Percentiles rank a stretch among this genome's conserved stretches.
phyloP scores from a whole-genome alignment of 2,113 vertebrate species.

The Coregonus clupeaformis region DNA sequence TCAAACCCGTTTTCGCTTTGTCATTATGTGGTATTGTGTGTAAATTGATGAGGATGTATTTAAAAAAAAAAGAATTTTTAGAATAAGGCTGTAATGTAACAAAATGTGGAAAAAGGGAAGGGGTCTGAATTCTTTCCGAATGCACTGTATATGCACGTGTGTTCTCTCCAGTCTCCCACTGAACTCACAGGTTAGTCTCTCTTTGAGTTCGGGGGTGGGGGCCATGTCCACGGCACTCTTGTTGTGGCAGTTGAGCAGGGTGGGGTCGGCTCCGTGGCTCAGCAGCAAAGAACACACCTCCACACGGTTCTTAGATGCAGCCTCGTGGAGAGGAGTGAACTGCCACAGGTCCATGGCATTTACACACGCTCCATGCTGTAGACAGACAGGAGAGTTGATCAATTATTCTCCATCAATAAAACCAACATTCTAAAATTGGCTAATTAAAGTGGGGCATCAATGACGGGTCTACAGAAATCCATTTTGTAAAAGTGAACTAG shows the following conservation, averaged over 20 bases:
- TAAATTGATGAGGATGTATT: too few relatives aligned
- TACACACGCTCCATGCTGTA: slow-evolving; percentile 94
- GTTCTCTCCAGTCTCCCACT: not conserved
- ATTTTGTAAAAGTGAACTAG: not conserved
- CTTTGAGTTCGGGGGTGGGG: slow-evolving; percentile 92
- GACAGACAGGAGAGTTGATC: not conserved
- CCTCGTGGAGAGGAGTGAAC: slow-evolving; percentile 95
- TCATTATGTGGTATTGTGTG: too few relatives aligned
- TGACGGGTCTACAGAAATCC: not conserved
- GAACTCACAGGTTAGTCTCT: slow-evolving; percentile 90
- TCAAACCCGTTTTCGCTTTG: too few relatives aligned
- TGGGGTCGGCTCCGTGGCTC: slow-evolving; percentile 94
- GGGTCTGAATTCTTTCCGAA: too few relatives aligned
- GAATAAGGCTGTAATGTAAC: too few relatives aligned
- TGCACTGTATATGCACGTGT: too few relatives aligned
- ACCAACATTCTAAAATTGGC: not conserved
- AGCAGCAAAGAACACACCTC: slow-evolving; percentile 95
- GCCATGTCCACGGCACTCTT: slow-evolving; percentile 99
- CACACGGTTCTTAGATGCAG: slow-evolving; percentile 95
- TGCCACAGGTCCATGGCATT: slow-evolving; percentile 99
- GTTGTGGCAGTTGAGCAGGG: slow-evolving; percentile 94
- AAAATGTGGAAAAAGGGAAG: too few relatives aligned
- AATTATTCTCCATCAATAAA: not conserved
- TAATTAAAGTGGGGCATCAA: not conserved
- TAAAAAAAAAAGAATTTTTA: too few relatives aligned